These are phyloP conservation scores for Brachyptera risi DNA, from an alignment of 2,888 invertebrate species.

Conservation along the genomic window DNA sequence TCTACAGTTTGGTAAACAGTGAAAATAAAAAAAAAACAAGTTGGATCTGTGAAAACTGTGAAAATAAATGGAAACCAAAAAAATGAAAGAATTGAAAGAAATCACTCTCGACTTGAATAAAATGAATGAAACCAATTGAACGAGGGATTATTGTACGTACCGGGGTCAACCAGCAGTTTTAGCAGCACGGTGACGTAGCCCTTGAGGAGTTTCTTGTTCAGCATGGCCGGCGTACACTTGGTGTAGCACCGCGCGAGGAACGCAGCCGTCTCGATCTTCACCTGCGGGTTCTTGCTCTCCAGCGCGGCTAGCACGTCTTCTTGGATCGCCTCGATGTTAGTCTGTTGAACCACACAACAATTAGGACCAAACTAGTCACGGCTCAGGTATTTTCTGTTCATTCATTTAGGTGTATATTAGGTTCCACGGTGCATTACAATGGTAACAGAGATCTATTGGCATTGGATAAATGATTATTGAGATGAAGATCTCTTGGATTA, in stretches of 20 bases:
- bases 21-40: not conserved
- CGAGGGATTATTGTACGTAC: constrained; percentile 42
- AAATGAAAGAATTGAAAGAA: too few relatives aligned
- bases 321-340: constrained; percentile 73
- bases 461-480: too few relatives aligned
- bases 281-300: constrained; percentile 86
- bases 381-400: too few relatives aligned
- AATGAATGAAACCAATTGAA: not conserved
- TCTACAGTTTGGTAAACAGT: too few relatives aligned
- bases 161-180: constrained; percentile 73
- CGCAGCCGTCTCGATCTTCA: constrained; percentile 80
- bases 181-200: constrained; percentile 70
- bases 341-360: too few relatives aligned
- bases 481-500: too few relatives aligned
- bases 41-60: not conserved
- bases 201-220: constrained; percentile 89
- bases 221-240: constrained; percentile 70
- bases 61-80: not conserved
- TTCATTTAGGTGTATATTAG: too few relatives aligned
- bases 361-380: too few relatives aligned
- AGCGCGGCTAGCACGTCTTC: constrained; percentile 84
- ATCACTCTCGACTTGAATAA: not conserved
- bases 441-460: too few relatives aligned
- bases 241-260: constrained; percentile 82
- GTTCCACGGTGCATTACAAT: too few relatives aligned